Base-by-base conservation (phyloP, 2,797 vertebrate genomes). In the Pitangus sulphuratus region DNA sequence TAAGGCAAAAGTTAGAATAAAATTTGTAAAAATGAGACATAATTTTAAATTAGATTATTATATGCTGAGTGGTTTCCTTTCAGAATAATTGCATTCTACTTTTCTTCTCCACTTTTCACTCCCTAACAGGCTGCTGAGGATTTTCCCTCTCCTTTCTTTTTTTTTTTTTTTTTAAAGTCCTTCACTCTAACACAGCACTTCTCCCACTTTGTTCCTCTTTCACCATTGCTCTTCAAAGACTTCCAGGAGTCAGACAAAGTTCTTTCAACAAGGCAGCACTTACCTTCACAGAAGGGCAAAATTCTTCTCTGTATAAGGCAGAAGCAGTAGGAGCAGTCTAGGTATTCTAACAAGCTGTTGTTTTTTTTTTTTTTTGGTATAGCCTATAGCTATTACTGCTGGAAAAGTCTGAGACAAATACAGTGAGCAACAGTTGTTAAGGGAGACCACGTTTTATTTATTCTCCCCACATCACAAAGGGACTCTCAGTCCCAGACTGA, bases 181-280 rank as follows among this genome's bases (percentile, higher is more conserved):
- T 95, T 92, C 65, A 53, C 17, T 93, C 71, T 80, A 72, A 64
- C 48, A 84, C 53, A 81, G 72, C 35, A 93, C 69, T 90, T n/a
- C 1, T 88, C 91, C 31, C 12, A 79, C 89, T 92, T 93, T 94
- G 62, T 72, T 97, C 89, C 33, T 77, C 56, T 96, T 84, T 93
- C 69, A 87, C 75, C 39, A 82, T 48, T 48, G 45, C 40, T 70
- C 40, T 92, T 93, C 87, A 97, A 94, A 95, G 84, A 77, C 50
- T 87, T 96, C 37, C 58, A 88, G 84, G 62, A 97, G 60, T 92
- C 81, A 94, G 69, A 42, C 58, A 89, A 74, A 87, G 75, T 90
- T 66, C 62, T 89, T 95, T 87, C 84, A 84, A 83, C 48, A 91
- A 37, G 33, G 44, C 35, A 93, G 45, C 40, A 66, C 60, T 90